phyloP scores from a whole-genome alignment of 2,888 invertebrate genomes.

The Alviniconcha strummeri region DNA sequence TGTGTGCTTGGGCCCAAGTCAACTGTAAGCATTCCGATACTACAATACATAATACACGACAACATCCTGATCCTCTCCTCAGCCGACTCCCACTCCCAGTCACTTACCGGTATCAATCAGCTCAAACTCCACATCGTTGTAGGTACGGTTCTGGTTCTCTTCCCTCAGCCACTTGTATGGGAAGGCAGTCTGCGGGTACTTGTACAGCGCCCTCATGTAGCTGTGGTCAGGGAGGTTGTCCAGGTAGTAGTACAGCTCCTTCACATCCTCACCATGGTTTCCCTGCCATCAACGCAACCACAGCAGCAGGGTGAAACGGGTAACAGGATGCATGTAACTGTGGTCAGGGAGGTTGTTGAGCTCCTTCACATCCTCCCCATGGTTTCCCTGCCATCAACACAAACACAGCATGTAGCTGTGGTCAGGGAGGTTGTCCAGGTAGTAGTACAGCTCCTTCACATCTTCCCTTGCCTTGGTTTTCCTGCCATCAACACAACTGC shows the following conservation, averaged over 20 bases:
- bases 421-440: not conserved
- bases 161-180: slow-evolving; percentile 65
- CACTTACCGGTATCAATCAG: slow-evolving; percentile 69
- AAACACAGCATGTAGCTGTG: too few relatives aligned
- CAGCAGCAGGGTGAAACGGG: too few relatives aligned
- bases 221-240: slow-evolving; percentile 71
- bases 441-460: too few relatives aligned
- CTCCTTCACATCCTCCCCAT: slow-evolving; percentile 46
- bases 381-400: not conserved
- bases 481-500: too few relatives aligned
- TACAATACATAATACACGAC: too few relatives aligned
- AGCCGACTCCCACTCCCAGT: too few relatives aligned
- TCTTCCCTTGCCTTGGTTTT: too few relatives aligned
- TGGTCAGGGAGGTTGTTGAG: slow-evolving; percentile 45
- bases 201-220: slow-evolving; percentile 72
- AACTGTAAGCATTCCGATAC: too few relatives aligned
- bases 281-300: slow-evolving; percentile 57
- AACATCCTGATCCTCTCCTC: too few relatives aligned
- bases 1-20: too few relatives aligned
- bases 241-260: slow-evolving; percentile 72
- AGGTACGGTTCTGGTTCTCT: slow-evolving; percentile 55
- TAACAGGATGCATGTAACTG: not conserved
- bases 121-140: slow-evolving; percentile 68
- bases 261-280: slow-evolving; percentile 74
- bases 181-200: slow-evolving; percentile 70